Conservation (phyloP, 1,140 invertebrate genomes). For the Lysiphlebus fabarum region DNA sequence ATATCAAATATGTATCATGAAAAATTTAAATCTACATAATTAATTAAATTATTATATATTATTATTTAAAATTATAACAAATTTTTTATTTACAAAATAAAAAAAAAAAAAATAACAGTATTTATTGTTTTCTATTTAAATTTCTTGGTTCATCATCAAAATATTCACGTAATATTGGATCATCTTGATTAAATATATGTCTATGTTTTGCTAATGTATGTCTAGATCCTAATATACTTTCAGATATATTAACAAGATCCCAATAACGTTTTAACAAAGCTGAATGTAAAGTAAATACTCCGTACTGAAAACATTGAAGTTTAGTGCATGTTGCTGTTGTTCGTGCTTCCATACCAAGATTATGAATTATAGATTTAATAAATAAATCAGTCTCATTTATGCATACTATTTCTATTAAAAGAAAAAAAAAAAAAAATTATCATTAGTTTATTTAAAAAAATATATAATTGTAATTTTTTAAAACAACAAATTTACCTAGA, state of each 20-base stretch:
- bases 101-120: slow-evolving; percentile 2
- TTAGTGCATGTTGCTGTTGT: slow-evolving; percentile 75
- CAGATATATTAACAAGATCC: slow-evolving; percentile 68
- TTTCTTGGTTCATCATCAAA: background rate
- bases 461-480: slow-evolving; percentile 5
- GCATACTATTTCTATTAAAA: slow-evolving; percentile 75
- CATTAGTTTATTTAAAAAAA: slow-evolving; percentile 23
- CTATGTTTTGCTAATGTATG: slow-evolving; percentile 57
- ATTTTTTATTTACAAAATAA: slow-evolving; percentile 23
- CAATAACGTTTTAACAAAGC: slow-evolving; percentile 82
- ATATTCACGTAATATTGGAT: slow-evolving; percentile 36
- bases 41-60: too few species aligned
- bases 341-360: slow-evolving; percentile 75
- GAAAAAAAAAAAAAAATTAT: too few species aligned
- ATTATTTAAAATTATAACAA: slow-evolving; percentile 12
- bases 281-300: slow-evolving; percentile 73
- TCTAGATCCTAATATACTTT: slow-evolving; percentile 65
- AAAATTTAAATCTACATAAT: background rate
- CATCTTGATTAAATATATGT: slow-evolving; percentile 50
- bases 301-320: slow-evolving; percentile 78
- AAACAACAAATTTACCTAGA: slow-evolving; percentile 62
- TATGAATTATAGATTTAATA: slow-evolving; percentile 70
- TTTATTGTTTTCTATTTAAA: too few species aligned
- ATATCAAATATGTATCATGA: too few species aligned
- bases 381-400: slow-evolving; percentile 80